Conservation (phyloP, 2,888 invertebrate genomes). For the Megalurothrips usitatus region DNA sequence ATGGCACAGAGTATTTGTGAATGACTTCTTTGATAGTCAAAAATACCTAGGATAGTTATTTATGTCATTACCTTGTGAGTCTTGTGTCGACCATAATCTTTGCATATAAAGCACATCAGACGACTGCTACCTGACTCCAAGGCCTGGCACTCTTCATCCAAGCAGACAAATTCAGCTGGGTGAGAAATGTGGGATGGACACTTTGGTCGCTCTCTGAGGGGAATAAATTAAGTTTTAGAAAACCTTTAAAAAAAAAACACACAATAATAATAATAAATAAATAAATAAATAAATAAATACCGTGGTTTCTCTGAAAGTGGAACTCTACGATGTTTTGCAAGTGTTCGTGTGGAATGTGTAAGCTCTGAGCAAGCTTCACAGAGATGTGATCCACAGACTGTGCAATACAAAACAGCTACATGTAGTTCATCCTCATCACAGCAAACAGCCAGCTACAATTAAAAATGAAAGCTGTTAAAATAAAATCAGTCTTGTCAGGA, state of each 20-base stretch:
- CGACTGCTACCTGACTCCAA: conserved; percentile 2
- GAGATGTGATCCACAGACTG: conserved; percentile 53
- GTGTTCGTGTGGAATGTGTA: conserved; percentile 53
- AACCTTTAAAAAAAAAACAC: neutral
- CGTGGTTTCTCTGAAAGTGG: conserved; percentile 53
- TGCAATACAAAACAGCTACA: conserved; percentile 54
- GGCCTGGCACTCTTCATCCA: conserved; percentile 52
- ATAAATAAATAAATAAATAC: neutral
- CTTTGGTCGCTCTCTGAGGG: conserved; percentile 50
- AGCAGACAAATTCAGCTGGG: conserved; percentile 54
- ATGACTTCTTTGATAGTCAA: neutral
- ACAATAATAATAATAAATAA: neutral
- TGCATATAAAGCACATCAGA: conserved; percentile 56
- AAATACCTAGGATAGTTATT: neutral
- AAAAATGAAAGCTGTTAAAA: neutral
- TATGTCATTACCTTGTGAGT: conserved; percentile 49
- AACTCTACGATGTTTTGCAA: conserved; percentile 52
- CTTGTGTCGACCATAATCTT: conserved; percentile 55
- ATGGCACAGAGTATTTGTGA: conserved; percentile 32
- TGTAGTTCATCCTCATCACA: conserved; percentile 56
- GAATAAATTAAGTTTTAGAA: neutral
- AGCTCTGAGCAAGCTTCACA: conserved; percentile 52
- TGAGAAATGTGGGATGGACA: conserved; percentile 53
- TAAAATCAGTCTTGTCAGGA: neutral
- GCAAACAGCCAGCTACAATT: conserved; percentile 45